A percentile compares a stretch with the other conserved stretches of the same genome.
These are phyloP conservation scores for Gobiocypris rarus DNA, from an alignment of 2,113 vertebrate species.

Conservation along the genomic window DNA sequence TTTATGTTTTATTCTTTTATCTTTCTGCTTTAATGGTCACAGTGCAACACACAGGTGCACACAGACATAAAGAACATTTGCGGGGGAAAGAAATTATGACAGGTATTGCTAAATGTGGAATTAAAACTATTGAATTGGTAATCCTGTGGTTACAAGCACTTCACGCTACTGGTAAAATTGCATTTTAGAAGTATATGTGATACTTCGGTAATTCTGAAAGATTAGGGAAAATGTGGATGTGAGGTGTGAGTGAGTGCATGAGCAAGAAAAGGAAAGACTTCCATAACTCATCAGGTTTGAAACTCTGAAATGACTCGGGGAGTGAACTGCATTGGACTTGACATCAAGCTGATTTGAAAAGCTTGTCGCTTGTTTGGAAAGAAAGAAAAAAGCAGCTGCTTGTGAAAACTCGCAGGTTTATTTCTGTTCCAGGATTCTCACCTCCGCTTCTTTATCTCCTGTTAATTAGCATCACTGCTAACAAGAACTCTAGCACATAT, in stretches of 20 bases:
- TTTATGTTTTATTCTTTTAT: constrained; percentile 4
- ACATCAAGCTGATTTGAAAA: constrained; percentile 53
- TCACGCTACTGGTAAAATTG: not conserved
- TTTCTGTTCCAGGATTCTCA: constrained; percentile 73
- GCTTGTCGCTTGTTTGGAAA: constrained; percentile 29
- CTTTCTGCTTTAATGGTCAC: not conserved
- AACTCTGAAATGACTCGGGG: constrained; percentile 24
- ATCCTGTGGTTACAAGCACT: constrained; percentile 33
- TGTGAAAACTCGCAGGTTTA: constrained; percentile 75
- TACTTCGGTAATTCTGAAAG: constrained; percentile 9
- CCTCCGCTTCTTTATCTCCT: constrained; percentile 70
- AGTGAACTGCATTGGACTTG: constrained; percentile 45
- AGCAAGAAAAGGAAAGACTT: constrained; percentile 30
- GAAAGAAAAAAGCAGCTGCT: constrained; percentile 43
- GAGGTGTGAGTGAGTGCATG: not conserved
- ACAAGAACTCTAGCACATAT: constrained; percentile 64
- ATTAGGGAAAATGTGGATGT: not conserved
- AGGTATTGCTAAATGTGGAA: not conserved
- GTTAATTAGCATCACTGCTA: constrained; percentile 77
- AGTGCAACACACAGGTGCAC: not conserved
- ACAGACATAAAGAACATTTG: constrained; percentile 3
- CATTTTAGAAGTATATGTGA: constrained; percentile 15
- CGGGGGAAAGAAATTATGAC: not conserved
- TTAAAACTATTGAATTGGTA: constrained; percentile 53
- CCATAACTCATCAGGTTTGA: constrained; percentile 38